Percentiles rank a stretch among this genome's conserved stretches.
These are phyloP conservation scores for Anguilla obscura DNA, from an alignment of 2,797 vertebrate genomes.

Conservation along the genomic window DNA sequence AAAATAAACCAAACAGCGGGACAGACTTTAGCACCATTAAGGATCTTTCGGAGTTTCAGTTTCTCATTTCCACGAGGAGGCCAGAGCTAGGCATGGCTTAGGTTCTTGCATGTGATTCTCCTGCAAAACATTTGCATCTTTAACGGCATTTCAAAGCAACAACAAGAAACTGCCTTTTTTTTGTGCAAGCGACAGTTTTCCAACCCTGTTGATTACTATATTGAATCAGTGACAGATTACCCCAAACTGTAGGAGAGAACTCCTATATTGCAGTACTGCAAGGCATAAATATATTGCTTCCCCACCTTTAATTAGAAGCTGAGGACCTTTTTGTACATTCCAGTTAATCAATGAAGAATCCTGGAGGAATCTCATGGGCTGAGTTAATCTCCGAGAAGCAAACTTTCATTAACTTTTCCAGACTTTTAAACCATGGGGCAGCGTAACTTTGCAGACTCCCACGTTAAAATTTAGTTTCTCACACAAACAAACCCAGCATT, in stretches of 20 bases:
- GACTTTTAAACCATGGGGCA: not conserved
- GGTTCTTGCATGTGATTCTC: no score
- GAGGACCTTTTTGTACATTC: no score
- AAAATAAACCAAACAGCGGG: constrained; percentile 2
- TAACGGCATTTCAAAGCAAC: no score
- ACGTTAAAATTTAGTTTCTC: not conserved
- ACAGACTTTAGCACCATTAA: constrained; percentile 7
- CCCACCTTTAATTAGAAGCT: not conserved
- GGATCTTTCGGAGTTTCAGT: not conserved
- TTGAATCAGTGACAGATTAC: not conserved
- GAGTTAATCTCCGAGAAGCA: not conserved
- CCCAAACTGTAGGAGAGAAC: not conserved
- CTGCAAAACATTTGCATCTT: no score
- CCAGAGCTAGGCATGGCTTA: no score
- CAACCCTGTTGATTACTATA: not conserved
- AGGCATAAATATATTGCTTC: not conserved
- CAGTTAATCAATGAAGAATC: not conserved
- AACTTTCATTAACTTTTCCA: not conserved
- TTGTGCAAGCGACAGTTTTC: no score
- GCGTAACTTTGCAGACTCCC: not conserved
- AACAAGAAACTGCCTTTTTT: no score
- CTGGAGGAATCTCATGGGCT: not conserved
- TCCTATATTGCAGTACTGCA: not conserved
- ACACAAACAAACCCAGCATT: no score
- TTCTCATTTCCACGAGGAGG: no score